Percentiles rank a stretch among this genome's conserved stretches.
Evolutionary conservation across 2,113 vertebrate species (phyloP).

Genomic region (Calonectris borealis): DNA sequence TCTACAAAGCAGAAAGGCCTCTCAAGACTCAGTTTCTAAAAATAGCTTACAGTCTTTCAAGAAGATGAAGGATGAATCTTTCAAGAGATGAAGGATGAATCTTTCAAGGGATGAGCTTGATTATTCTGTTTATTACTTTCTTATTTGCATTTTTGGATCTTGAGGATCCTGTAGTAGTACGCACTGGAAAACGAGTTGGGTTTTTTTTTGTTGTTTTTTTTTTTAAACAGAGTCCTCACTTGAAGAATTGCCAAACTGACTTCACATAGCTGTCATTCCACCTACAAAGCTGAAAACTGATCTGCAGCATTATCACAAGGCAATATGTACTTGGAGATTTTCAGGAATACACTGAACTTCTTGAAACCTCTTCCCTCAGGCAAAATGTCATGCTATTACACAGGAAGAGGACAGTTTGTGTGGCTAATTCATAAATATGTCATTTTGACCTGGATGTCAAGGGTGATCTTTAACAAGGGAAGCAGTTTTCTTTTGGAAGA

Average conservation of each 20-base stretch:
- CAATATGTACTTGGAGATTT: neutral
- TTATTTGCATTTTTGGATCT: conserved; percentile 14
- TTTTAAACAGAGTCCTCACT: neutral
- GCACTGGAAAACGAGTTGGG: neutral
- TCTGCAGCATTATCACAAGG: neutral
- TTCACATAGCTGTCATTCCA: conserved; percentile 15
- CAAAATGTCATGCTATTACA: neutral
- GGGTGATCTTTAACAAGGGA: neutral
- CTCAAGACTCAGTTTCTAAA: neutral
- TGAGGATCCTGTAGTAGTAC: neutral
- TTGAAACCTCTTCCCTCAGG: neutral
- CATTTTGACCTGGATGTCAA: neutral
- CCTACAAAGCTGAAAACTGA: neutral
- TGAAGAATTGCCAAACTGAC: neutral
- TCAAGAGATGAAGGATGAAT: neutral
- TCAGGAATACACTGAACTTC: neutral
- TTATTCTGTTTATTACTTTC: conserved; percentile 10
- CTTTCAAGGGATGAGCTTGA: neutral
- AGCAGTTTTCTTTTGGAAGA: neutral
- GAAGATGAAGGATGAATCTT: conserved; percentile 14
- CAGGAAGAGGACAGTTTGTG: neutral
- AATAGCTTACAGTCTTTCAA: neutral
- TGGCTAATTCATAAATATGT: neutral
- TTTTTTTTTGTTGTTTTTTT: neutral
- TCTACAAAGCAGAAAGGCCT: neutral